Conservation (phyloP, 2,888 invertebrate species). For the Diachrysia chrysitis region DNA sequence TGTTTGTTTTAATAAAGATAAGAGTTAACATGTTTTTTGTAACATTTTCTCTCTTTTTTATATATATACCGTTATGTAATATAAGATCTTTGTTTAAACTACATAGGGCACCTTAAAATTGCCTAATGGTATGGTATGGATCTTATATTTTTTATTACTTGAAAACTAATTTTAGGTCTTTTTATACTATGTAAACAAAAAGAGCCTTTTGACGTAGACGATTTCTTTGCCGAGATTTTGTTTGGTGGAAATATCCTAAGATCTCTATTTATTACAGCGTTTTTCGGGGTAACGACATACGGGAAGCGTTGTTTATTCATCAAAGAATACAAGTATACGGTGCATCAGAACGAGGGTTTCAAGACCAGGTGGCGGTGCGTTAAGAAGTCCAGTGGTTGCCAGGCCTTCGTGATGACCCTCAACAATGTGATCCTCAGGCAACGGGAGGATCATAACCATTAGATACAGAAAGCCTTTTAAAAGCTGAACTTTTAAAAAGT, state of each 20-base stretch:
- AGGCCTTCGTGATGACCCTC: constrained; percentile 75
- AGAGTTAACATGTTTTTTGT: too few species aligned
- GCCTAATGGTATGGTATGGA: too few species aligned
- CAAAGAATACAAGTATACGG: constrained; percentile 70
- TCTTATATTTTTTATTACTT: too few species aligned
- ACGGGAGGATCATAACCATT: constrained; percentile 70
- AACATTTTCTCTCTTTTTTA: background rate
- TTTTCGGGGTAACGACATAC: constrained; percentile 72
- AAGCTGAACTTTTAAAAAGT: too few species aligned
- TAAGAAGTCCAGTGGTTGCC: constrained; percentile 70
- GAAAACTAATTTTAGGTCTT: too few species aligned
- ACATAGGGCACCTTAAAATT: too few species aligned
- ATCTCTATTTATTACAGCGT: constrained; percentile 62
- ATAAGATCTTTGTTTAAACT: too few species aligned
- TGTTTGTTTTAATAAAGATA: background rate
- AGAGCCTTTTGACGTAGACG: too few species aligned
- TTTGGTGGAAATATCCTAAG: background rate
- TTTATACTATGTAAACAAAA: too few species aligned
- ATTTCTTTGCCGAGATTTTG: background rate
- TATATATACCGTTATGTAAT: too few species aligned
- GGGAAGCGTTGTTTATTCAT: constrained; percentile 79
- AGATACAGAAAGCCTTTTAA: background rate
- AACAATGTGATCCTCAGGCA: constrained; percentile 65
- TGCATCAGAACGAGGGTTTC: constrained; percentile 80
- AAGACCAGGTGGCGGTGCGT: constrained; percentile 77